Conservation (phyloP, 2,113 vertebrate species). For the Fregetta grallaria region DNA sequence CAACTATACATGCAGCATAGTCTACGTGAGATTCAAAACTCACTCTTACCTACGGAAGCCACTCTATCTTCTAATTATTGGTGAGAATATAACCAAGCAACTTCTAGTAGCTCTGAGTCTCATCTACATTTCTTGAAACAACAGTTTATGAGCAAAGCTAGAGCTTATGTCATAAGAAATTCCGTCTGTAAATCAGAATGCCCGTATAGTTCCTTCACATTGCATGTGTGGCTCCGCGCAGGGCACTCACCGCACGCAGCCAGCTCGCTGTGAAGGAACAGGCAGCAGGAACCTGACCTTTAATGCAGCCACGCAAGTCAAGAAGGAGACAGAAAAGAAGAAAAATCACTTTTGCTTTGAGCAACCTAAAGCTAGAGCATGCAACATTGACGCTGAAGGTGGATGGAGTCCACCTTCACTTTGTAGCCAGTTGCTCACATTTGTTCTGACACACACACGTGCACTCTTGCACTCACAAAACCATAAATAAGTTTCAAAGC, state of each 20-base stretch:
- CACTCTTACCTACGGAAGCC: not conserved
- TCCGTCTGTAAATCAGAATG: no score
- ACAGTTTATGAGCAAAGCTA: not conserved
- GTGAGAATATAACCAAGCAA: no score
- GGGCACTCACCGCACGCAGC: not conserved
- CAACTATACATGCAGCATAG: no score
- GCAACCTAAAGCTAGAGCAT: no score
- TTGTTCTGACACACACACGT: not conserved
- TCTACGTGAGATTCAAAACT: not conserved
- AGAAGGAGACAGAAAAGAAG: not conserved
- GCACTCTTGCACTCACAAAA: not conserved
- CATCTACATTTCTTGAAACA: not conserved
- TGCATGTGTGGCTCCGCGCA: not conserved
- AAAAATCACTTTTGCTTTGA: not conserved
- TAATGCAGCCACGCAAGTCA: not conserved
- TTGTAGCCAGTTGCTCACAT: not conserved
- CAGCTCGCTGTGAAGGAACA: fast-evolving
- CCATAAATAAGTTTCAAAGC: no score
- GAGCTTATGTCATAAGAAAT: not conserved
- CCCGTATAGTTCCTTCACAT: not conserved
- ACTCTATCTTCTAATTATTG: not conserved
- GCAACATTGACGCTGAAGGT: no score
- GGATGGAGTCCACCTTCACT: no score
- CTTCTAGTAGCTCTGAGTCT: not conserved
- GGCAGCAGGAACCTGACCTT: not conserved